Percentiles rank a stretch among this genome's conserved stretches.
These are phyloP conservation scores for Bimastos eiseni DNA, from an alignment of 2,888 invertebrate species.

Conservation along the genomic window DNA sequence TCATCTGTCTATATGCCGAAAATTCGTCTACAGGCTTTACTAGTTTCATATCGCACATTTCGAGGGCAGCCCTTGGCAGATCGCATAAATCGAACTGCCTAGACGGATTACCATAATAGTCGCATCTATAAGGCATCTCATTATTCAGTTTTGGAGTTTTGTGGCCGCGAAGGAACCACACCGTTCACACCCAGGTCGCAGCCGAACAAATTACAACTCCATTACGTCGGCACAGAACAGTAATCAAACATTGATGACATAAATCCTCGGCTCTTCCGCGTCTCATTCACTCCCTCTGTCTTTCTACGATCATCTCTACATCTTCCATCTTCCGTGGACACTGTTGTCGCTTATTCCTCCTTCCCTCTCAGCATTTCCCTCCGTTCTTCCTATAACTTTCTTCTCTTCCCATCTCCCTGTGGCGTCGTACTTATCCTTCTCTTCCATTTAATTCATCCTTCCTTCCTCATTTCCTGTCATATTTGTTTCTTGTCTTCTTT, in stretches of 20 bases:
- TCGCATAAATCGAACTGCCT: neutral
- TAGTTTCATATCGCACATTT: neutral
- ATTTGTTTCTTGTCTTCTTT: too few relatives aligned
- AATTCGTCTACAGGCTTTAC: neutral
- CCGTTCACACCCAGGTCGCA: neutral
- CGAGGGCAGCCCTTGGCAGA: neutral
- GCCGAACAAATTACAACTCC: neutral
- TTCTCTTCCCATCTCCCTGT: too few relatives aligned
- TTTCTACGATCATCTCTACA: neutral
- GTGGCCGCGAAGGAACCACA: neutral
- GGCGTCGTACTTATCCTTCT: too few relatives aligned
- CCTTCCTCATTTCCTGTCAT: too few relatives aligned
- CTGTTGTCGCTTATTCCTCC: neutral
- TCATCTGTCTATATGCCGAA: neutral
- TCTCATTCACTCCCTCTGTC: neutral
- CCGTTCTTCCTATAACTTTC: too few relatives aligned
- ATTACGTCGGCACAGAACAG: neutral
- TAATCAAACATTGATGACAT: neutral
- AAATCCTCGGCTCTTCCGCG: neutral
- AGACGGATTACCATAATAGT: neutral
- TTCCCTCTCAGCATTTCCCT: neutral
- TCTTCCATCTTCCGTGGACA: neutral
- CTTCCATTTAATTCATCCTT: too few relatives aligned
- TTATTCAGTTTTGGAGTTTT: neutral
- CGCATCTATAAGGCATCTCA: constrained; percentile 5